Percentiles rank a stretch among this genome's conserved stretches.
Conservation (phyloP, 1,140 invertebrate species). For the Pectinophora gossypiella region DNA sequence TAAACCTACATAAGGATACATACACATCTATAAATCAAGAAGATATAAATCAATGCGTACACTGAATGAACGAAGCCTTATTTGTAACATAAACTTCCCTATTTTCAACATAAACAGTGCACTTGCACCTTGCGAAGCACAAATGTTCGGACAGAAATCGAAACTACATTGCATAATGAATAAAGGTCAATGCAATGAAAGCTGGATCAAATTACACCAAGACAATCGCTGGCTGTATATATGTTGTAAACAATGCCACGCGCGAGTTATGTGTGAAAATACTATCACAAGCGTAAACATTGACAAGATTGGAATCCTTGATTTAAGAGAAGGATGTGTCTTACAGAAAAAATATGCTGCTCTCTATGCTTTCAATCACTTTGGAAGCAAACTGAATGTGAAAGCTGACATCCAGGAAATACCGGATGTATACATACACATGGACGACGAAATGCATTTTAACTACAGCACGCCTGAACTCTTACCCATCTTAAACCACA, state of each 20-base stretch:
- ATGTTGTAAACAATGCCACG: not conserved
- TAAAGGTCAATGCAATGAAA: not conserved
- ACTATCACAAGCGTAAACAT: not conserved
- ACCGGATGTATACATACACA: not conserved
- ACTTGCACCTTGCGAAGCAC: no score
- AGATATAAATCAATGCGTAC: not conserved
- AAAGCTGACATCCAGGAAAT: not conserved
- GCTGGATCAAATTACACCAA: not conserved
- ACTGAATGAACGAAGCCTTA: no score
- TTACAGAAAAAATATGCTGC: not conserved
- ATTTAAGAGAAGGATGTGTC: not conserved
- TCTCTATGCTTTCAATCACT: not conserved
- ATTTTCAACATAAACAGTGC: not conserved
- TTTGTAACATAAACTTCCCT: not conserved
- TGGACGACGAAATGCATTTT: not conserved
- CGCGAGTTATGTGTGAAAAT: not conserved
- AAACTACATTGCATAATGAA: not conserved
- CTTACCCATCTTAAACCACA: not conserved
- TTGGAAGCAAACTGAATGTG: not conserved
- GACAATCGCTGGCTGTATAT: not conserved
- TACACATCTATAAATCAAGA: not conserved
- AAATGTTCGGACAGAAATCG: not conserved
- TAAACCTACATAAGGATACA: conserved; percentile 2
- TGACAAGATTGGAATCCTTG: not conserved
- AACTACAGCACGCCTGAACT: not conserved